Base-by-base conservation (phyloP, 2,797 vertebrate genomes). In the Liasis olivaceus region DNA sequence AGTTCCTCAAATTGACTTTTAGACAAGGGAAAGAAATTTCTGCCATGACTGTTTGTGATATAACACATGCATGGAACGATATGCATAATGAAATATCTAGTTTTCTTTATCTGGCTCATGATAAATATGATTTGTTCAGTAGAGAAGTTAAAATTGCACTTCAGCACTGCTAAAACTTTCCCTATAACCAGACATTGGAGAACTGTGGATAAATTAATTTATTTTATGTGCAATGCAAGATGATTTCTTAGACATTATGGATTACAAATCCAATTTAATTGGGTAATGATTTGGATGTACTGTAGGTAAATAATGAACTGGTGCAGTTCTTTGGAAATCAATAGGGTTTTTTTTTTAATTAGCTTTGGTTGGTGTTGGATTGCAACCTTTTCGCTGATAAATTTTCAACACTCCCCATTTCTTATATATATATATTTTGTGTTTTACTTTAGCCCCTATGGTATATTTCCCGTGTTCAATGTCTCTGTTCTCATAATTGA, bases 1-100 rank as follows among this genome's bases (percentile, higher is more conserved):
- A 88, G 94, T 56, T 60, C 95, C 94, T 94, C 95, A 95, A 31
- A 66, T 66, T 84, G 58, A 90, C 24, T 84, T 91, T 7, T 85
- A 93, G 69, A 92, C 54, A 59, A 59, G 87, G 89, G 69, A 6
- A 60, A 56, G n/a, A 77, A 59, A 81, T 93, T 87, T 93, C 31
- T 88, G 94, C 63, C 86, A 91, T 94, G 95, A 93, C 90, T 66
- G 89, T 88, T 88, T 93, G 89, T 87, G 60, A 85, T 31, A 36
- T 51, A 60, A 81, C 9, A 92, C 36, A 64, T 95, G 69, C 95
- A 91, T 91, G 92, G 91, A 91, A 91, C 14, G 5, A 90, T 90
- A 42, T 85, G 62, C 24, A 56, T 85, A 58, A 88, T 62, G 86
- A 31, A 85, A 72, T 24, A 94, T 66, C 86, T 36, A 1, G 84